Conservation (phyloP, 2,888 invertebrate species). For the Dicranocentrus wangi region DNA sequence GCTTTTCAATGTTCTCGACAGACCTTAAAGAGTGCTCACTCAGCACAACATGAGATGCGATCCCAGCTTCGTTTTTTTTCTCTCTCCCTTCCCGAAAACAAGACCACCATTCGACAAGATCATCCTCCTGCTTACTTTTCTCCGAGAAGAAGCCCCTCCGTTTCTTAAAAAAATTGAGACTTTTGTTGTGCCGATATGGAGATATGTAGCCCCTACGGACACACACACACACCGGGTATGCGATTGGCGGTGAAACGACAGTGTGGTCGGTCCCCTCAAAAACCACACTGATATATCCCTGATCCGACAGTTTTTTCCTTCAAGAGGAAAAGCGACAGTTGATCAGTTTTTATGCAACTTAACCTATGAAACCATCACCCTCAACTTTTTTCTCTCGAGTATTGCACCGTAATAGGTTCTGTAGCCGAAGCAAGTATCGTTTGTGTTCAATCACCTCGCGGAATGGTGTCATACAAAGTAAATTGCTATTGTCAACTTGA, state of each 20-base stretch:
- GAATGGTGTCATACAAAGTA: constrained; percentile 55
- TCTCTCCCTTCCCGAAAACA: constrained; percentile 52
- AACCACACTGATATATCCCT: constrained; percentile 22
- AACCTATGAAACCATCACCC: constrained; percentile 33
- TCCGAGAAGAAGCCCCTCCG: constrained; percentile 21
- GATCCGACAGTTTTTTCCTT: neutral
- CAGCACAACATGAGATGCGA: constrained; percentile 70
- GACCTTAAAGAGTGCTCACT: constrained; percentile 72
- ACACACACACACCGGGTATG: constrained; percentile 24
- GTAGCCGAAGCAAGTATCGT: constrained; percentile 33
- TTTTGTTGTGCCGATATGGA: constrained; percentile 36
- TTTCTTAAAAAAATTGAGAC: constrained; percentile 63
- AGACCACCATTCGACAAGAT: constrained; percentile 5
- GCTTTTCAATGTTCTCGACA: constrained; percentile 73
- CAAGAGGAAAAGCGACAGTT: constrained; percentile 17
- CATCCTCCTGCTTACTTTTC: constrained; percentile 60
- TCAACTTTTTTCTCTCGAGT: constrained; percentile 19
- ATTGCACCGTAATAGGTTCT: no score
- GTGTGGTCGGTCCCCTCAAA: constrained; percentile 10
- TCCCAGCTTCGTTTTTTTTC: constrained; percentile 39
- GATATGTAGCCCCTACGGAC: constrained; percentile 32
- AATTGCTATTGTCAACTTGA: constrained; percentile 61
- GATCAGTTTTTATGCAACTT: constrained; percentile 47
- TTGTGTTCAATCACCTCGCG: constrained; percentile 55
- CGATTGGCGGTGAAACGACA: constrained; percentile 32